Percentiles rank a stretch among this genome's conserved stretches.
Evolutionary conservation across 2,797 vertebrate genomes (phyloP).

Genomic region (Coluber constrictor): DNA sequence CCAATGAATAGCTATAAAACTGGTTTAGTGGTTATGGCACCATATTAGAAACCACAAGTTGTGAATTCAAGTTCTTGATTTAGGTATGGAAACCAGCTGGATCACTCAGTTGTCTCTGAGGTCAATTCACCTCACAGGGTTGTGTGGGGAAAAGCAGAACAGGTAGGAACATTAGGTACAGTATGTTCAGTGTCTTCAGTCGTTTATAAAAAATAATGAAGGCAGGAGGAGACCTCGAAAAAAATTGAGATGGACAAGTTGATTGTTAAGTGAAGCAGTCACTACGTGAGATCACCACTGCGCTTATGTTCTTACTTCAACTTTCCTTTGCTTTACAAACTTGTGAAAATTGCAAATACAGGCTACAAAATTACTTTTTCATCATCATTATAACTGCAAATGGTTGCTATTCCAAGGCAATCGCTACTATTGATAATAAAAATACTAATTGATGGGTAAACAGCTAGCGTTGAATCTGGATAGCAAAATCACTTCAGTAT

Average conservation of each 20-base stretch:
- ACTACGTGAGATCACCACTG: not conserved
- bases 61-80: not conserved
- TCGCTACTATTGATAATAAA: not conserved
- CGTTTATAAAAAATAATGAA: not conserved
- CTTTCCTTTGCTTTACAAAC: not conserved
- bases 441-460: not conserved
- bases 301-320: not conserved
- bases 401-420: not conserved
- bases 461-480: not conserved
- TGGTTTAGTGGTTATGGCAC: not conserved
- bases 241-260: not conserved
- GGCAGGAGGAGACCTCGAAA: not conserved
- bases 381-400: not conserved
- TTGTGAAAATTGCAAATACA: not conserved
- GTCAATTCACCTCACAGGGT: not conserved
- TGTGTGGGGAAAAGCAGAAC: not conserved
- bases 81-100: not conserved
- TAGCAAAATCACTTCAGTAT: not conserved
- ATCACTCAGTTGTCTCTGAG: not conserved
- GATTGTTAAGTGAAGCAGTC: not conserved
- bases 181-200: not conserved
- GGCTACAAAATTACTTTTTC: not conserved
- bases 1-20: not conserved
- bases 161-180: not conserved
- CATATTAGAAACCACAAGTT: not conserved